These are phyloP conservation scores for Apodemus agrarius DNA, from an alignment of 2,797 vertebrate species.

Conservation along the genomic window DNA sequence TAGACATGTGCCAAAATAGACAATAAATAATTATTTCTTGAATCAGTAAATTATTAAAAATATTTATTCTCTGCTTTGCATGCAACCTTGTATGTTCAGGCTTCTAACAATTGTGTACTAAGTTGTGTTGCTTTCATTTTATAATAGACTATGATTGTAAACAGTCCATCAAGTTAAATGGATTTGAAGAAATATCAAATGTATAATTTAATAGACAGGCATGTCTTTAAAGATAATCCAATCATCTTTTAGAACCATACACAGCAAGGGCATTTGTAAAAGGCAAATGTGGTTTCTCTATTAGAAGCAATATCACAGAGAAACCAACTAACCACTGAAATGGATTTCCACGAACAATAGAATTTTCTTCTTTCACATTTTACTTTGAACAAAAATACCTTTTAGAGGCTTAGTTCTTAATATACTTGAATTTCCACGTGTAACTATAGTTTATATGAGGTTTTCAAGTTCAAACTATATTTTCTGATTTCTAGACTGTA, in stretches of 20 bases:
- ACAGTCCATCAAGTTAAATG: constrained; percentile 60
- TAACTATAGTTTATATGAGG: constrained; percentile 1
- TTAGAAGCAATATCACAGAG: constrained; percentile 24
- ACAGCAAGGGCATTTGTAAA: constrained; percentile 23
- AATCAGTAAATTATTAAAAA: not conserved
- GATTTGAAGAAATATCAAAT: constrained; percentile 47
- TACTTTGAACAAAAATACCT: not conserved
- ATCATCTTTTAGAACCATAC: constrained; percentile 50
- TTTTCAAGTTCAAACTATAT: not conserved
- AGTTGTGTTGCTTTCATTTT: constrained; percentile 61
- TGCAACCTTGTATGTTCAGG: not conserved
- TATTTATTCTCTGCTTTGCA: constrained; percentile 6
- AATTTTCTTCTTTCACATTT: not conserved
- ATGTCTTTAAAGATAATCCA: constrained; percentile 61
- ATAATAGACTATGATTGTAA: constrained; percentile 37
- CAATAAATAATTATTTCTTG: not conserved
- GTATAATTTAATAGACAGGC: constrained; percentile 39
- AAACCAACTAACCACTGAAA: not conserved
- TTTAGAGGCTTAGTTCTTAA: not conserved
- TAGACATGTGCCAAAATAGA: not conserved
- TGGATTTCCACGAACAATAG: constrained; percentile 12
- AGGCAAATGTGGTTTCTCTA: not conserved
- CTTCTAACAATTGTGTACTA: constrained; percentile 29
- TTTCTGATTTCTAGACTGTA: not conserved
- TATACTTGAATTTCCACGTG: not conserved